Evolutionary conservation across 2,888 invertebrate genomes (phyloP), one percentile per base, ranked within the genome.

Genomic region (Octonoba sinensis): DNA sequence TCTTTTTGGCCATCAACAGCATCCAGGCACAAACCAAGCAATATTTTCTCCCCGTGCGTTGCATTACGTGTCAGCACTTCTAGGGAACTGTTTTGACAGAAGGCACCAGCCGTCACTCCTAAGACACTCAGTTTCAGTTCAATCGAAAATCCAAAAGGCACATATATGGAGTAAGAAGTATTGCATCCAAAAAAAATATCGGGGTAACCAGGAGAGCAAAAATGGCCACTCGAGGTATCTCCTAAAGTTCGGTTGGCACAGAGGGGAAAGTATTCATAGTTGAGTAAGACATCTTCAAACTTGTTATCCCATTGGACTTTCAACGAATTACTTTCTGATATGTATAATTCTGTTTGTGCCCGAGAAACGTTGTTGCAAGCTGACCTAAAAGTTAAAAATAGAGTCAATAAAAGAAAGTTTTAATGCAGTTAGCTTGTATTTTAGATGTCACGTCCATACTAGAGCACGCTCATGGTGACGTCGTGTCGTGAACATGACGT

Each of bases 61-160:
- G 24, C 44, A 46, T 73, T 62, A 15, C 54, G 65, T 24, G 74
- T 67, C 6, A 36, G 18, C 13, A 82, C 57, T 27, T 75, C 54
- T 13, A 82, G 54, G 12, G 64, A 51, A 47, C 24, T 75, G 4
- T 75, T 60, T n/a, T 65, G 49, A 47, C 82, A 82, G 51, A 75
- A 75, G 66, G 75, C 75, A 71, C 71, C 66, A 22, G 49, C 22
- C 24, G 62, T 56, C 27, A 62, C 22, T 18, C 72, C 83, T 47
- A 83, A 27, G 65, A 73, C 65, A 70, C 54, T 66, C 62, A 83
- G 49, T 59, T 77, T 46, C 24, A 83, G 46, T 49, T 83, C 77
- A 11, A 83, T 73, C 11, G 71, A 54, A 60, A 73, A 77, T 67
- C 82, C 77, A 22, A 83, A 83, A 83, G 82, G 82, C 77, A 83